phyloP scores from a whole-genome alignment of 2,113 vertebrate species.

The Phaetusa simplex region DNA sequence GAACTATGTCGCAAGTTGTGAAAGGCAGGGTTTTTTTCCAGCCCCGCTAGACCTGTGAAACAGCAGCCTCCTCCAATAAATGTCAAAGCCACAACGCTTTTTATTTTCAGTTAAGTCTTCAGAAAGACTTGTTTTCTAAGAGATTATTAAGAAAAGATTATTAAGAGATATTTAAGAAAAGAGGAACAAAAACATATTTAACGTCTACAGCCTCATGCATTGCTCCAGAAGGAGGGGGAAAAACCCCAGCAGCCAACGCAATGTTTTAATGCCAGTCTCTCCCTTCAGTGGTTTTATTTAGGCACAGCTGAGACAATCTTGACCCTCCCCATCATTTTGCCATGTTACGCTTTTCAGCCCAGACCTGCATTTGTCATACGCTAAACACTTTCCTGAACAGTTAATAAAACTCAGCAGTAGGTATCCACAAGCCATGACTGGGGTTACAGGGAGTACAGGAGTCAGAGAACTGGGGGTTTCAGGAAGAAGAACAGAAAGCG shows the following conservation, averaged over 20 bases:
- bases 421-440: neutral
- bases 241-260: neutral
- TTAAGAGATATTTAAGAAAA: conserved; percentile 15
- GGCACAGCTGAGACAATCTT: conserved; percentile 59
- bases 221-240: conserved; percentile 8
- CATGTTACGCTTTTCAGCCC: conserved; percentile 27
- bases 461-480: neutral
- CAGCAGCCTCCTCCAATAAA: neutral
- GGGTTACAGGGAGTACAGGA: neutral
- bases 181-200: conserved; percentile 10
- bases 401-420: neutral
- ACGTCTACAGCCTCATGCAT: neutral
- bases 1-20: neutral
- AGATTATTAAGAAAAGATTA: neutral
- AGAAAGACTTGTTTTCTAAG: conserved; percentile 42
- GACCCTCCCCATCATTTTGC: conserved; percentile 49
- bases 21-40: conserved; percentile 17
- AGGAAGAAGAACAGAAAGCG: neutral
- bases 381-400: neutral
- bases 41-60: neutral
- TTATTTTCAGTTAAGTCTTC: conserved; percentile 45
- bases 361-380: neutral
- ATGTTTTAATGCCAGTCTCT: conserved; percentile 46
- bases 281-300: conserved; percentile 57
- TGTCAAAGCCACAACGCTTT: neutral